These are phyloP conservation scores for Drosophila pegasa DNA, from an alignment of 2,888 invertebrate genomes.

Conservation along the genomic window DNA sequence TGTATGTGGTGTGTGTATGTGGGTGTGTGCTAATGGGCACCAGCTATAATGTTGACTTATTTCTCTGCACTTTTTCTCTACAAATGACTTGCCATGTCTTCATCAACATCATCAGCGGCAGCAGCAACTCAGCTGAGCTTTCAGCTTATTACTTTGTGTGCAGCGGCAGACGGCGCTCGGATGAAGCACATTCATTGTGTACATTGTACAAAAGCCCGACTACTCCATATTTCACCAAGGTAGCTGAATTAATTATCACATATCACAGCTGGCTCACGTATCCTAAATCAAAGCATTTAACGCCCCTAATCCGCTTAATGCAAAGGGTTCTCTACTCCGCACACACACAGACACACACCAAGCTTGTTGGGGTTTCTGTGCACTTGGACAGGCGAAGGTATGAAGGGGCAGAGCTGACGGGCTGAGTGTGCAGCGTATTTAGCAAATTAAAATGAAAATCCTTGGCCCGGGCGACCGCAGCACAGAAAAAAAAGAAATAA, in stretches of 20 bases:
- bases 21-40: slow-evolving; percentile 9
- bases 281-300: slow-evolving; percentile 76
- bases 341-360: not conserved
- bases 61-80: slow-evolving; percentile 61
- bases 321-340: slow-evolving; percentile 32
- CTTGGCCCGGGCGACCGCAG: slow-evolving; percentile 48
- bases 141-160: slow-evolving; percentile 75
- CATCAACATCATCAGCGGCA: slow-evolving; percentile 28
- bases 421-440: slow-evolving; percentile 55
- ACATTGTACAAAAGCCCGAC: slow-evolving; percentile 5
- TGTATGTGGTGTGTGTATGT: not conserved
- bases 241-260: slow-evolving; percentile 72
- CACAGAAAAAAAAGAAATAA: slow-evolving; percentile 34
- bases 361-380: slow-evolving; percentile 22
- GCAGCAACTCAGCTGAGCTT: slow-evolving; percentile 45
- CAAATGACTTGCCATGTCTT: slow-evolving; percentile 57
- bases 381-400: slow-evolving; percentile 8
- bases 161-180: slow-evolving; percentile 21
- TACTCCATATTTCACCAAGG: slow-evolving; percentile 11
- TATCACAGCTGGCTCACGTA: slow-evolving; percentile 67
- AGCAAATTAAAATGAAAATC: slow-evolving; percentile 77
- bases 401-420: not conserved
- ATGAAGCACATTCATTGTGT: slow-evolving; percentile 22
- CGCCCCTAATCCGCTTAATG: slow-evolving; percentile 76
- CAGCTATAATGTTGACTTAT: slow-evolving; percentile 60